phyloP scores from a whole-genome alignment of 2,113 vertebrate species.

The Hemiscyllium ocellatum region DNA sequence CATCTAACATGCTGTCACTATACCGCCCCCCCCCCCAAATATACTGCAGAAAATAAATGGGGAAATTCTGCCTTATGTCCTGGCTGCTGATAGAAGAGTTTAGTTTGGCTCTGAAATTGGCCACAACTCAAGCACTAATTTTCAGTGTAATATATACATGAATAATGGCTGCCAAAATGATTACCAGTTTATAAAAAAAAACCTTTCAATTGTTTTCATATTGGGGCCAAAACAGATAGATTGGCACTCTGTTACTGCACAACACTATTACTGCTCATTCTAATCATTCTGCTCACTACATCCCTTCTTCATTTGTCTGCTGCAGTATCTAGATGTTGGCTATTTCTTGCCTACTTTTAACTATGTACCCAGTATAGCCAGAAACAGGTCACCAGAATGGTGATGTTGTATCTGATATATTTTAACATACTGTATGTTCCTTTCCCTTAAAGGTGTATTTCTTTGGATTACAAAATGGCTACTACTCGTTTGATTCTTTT shows the following conservation, averaged over 20 bases:
- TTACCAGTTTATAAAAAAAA: neutral
- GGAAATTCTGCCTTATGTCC: neutral
- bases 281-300: neutral
- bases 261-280: neutral
- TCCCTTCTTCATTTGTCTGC: neutral
- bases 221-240: neutral
- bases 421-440: neutral
- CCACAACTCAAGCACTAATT: neutral
- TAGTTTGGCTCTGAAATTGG: neutral
- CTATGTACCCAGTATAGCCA: neutral
- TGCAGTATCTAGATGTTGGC: neutral
- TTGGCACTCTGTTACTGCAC: neutral
- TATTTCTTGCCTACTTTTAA: neutral
- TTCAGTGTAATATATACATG: neutral
- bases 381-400: neutral
- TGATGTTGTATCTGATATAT: neutral
- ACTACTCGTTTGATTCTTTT: neutral
- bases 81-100: neutral
- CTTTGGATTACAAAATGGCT: neutral
- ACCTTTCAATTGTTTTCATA: neutral
- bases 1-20: too few relatives aligned
- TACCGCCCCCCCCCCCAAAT: too few relatives aligned
- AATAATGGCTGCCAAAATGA: neutral
- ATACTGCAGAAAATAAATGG: too few relatives aligned
- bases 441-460: too few relatives aligned